Conservation (phyloP, 2,888 invertebrate species). For the Brachyopa scutellaris region DNA sequence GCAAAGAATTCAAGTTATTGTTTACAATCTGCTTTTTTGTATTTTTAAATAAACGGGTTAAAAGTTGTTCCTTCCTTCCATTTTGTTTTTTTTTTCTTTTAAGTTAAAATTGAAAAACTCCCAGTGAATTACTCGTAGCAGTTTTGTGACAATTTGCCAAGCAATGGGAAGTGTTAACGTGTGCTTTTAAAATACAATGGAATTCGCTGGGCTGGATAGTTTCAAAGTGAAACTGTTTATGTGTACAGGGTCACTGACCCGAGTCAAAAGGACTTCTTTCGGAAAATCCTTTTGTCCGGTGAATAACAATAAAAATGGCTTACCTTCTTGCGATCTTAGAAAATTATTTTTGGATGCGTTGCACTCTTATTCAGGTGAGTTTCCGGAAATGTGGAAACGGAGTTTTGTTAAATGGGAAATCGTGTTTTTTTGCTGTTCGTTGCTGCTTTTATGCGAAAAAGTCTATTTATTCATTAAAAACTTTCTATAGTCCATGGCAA, state of each 20-base stretch:
- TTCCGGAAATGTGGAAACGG: background rate
- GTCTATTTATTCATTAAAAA: too few relatives aligned
- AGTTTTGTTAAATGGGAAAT: background rate
- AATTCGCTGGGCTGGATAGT: background rate
- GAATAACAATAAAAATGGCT: background rate
- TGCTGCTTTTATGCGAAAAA: too few relatives aligned
- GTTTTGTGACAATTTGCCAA: background rate
- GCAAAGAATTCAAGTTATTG: conserved; percentile 9
- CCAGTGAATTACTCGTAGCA: conserved; percentile 18
- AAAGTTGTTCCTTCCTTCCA: background rate
- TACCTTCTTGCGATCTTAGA: background rate
- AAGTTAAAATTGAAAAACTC: conserved; percentile 30
- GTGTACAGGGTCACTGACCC: conserved; percentile 6
- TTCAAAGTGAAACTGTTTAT: conserved; percentile 16
- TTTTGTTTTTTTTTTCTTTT: too few relatives aligned
- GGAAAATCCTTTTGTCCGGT: background rate
- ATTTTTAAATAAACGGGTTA: background rate
- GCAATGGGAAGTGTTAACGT: background rate
- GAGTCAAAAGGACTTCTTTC: conserved; percentile 24
- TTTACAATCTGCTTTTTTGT: conserved; percentile 15
- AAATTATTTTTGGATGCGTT: background rate
- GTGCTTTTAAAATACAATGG: too few relatives aligned
- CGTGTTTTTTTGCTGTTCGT: too few relatives aligned
- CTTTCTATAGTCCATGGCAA: too few relatives aligned
- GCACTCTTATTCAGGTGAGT: conserved; percentile 20